A percentile compares a stretch with the other conserved stretches of the same genome.
phyloP scores from a whole-genome alignment of 2,888 invertebrate species.

The Catocala nupta region DNA sequence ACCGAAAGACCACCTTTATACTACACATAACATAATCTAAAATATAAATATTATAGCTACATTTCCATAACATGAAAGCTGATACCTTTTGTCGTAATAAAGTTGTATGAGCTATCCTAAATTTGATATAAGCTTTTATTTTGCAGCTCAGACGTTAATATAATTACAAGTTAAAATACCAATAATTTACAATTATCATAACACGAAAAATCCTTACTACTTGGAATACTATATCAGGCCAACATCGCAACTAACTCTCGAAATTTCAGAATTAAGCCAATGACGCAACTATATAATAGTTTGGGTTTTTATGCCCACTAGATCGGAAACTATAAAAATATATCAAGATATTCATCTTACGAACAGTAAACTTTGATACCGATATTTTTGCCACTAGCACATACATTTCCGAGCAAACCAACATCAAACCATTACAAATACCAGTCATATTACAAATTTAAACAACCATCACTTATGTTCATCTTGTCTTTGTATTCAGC shows the following conservation, averaged over 20 bases:
- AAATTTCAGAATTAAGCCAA: constrained; percentile 53
- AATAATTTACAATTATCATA: background rate
- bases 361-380: constrained; percentile 57
- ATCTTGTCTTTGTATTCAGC: no score
- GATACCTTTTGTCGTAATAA: no score
- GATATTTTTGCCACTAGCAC: constrained; percentile 35
- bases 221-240: constrained; percentile 33
- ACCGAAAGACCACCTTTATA: no score
- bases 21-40: no score
- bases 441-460: no score
- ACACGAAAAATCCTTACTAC: constrained; percentile 15
- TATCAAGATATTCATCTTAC: constrained; percentile 60
- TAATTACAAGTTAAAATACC: background rate
- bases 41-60: no score
- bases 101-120: constrained; percentile 3
- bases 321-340: constrained; percentile 78
- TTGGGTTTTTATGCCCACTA: constrained; percentile 68
- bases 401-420: background rate
- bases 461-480: no score
- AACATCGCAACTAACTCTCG: constrained; percentile 27
- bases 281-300: constrained; percentile 74
- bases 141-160: constrained; percentile 27
- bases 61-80: no score
- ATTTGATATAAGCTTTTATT: constrained; percentile 22
- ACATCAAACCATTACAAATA: no score